phyloP scores from a whole-genome alignment of 2,888 invertebrate genomes.

The Trimorus sp. region DNA sequence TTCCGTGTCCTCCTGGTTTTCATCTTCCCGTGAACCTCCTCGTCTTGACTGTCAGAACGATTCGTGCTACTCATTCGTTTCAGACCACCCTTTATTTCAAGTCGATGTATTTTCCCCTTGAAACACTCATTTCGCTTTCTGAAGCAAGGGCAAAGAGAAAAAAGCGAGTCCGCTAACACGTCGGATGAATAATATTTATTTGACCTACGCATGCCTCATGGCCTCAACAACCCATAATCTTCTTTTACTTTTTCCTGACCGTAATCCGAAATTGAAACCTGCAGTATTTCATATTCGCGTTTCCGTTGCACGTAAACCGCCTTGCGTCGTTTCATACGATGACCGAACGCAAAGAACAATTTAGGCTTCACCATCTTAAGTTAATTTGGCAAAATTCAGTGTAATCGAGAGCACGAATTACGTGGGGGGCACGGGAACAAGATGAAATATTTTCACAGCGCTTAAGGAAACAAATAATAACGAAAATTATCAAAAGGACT shows the following conservation, averaged over 20 bases:
- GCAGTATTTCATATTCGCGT: conserved; percentile 20
- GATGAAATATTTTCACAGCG: conserved; percentile 35
- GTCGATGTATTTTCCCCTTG: conserved; percentile 65
- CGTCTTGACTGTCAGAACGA: conserved; percentile 71
- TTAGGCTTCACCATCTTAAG: conserved; percentile 7
- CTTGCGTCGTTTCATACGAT: conserved; percentile 6
- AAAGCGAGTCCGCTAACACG: conserved; percentile 51
- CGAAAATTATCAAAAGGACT: conserved; percentile 54
- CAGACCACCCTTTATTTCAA: conserved; percentile 68
- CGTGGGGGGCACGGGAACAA: conserved; percentile 11
- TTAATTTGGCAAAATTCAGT: conserved; percentile 31
- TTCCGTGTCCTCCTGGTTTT: conserved; percentile 69
- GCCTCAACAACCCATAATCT: conserved; percentile 42
- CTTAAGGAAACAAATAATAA: conserved; percentile 50
- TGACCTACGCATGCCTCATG: conserved; percentile 51
- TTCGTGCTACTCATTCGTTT: conserved; percentile 72
- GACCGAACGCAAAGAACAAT: neutral
- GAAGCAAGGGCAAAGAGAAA: conserved; percentile 51
- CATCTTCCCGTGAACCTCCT: conserved; percentile 68
- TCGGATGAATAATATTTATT: conserved; percentile 64
- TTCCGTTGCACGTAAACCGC: conserved; percentile 1
- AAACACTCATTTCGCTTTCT: conserved; percentile 59
- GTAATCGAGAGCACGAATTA: conserved; percentile 50
- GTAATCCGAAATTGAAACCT: conserved; percentile 31
- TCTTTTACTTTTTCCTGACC: conserved; percentile 37